Conservation (phyloP, 64 coral and sea anemone species). For the Platygyra sinensis region DNA sequence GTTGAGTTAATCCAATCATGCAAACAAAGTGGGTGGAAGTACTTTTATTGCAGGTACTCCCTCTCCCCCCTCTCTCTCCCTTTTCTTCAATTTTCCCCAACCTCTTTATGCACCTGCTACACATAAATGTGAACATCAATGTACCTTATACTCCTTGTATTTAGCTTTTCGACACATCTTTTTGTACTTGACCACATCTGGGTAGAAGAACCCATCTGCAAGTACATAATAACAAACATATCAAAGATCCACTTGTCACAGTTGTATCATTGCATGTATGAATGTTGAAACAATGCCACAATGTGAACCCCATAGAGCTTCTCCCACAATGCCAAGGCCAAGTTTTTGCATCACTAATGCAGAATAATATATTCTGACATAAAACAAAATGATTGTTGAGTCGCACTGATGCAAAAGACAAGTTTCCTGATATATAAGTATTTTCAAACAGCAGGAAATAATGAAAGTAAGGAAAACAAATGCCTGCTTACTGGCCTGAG, state of each 20-base stretch:
- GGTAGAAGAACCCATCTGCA: slow-evolving; percentile 87
- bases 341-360: background rate
- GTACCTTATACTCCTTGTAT: slow-evolving; percentile 95
- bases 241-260: too few relatives aligned
- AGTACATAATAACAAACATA: background rate
- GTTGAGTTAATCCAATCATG: too few relatives aligned
- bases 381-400: slow-evolving; percentile 31
- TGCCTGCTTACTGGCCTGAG: slow-evolving; percentile 10
- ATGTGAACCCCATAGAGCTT: too few relatives aligned
- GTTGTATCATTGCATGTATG: background rate
- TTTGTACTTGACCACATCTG: slow-evolving; percentile 96
- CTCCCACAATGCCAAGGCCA: background rate
- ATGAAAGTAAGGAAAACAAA: slow-evolving; percentile 21
- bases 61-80: too few relatives aligned
- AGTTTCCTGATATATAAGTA: background rate
- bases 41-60: too few relatives aligned
- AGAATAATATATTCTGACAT: slow-evolving; percentile 14
- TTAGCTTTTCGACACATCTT: slow-evolving; percentile 75
- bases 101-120: too few relatives aligned
- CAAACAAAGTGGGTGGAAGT: too few relatives aligned
- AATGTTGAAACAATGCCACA: background rate
- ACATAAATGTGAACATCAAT: too few relatives aligned
- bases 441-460: slow-evolving; percentile 13
- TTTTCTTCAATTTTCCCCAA: too few relatives aligned
- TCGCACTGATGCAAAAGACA: slow-evolving; percentile 20